A percentile compares a stretch with the other conserved stretches of the same genome.
Evolutionary conservation across 2,113 vertebrate genomes (phyloP).

Genomic region (Bothrops jararaca): DNA sequence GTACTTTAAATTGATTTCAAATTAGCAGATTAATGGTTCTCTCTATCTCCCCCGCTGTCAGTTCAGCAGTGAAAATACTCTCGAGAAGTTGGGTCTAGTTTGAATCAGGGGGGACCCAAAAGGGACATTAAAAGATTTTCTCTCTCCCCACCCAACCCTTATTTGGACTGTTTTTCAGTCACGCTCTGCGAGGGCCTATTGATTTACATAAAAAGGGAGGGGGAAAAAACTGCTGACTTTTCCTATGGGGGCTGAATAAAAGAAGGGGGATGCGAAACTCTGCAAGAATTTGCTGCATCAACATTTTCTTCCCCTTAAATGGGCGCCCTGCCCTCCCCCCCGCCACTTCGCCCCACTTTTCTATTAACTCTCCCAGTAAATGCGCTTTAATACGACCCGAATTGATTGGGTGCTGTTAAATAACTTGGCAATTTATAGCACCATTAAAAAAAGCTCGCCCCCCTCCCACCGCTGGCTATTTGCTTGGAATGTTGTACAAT

Average conservation of each 20-base stretch:
- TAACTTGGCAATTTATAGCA: conserved; percentile 12
- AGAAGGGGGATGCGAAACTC: background rate
- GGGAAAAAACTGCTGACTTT: conserved; percentile 62
- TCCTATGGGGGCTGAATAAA: background rate
- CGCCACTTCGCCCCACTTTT: background rate
- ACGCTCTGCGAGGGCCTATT: conserved; percentile 57
- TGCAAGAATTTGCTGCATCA: conserved; percentile 17
- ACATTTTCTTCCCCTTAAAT: conserved; percentile 5
- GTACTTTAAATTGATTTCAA: conserved; percentile 75
- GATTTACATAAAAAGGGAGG: too few relatives aligned
- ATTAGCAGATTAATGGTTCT: conserved; percentile 72
- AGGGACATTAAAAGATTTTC: conserved; percentile 45
- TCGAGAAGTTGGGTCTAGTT: background rate
- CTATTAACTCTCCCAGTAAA: background rate
- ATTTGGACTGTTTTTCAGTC: conserved; percentile 62
- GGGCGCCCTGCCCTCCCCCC: background rate
- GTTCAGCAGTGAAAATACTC: conserved; percentile 27
- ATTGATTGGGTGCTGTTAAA: conserved; percentile 25
- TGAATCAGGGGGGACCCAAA: conserved; percentile 22
- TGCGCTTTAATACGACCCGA: background rate
- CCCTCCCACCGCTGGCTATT: background rate
- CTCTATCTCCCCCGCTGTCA: conserved; percentile 44
- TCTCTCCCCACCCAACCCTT: conserved; percentile 57
- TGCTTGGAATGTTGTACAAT: too few relatives aligned
- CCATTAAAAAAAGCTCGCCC: background rate